phyloP scores from a whole-genome alignment of 1,140 invertebrate genomes.

The Drepana arcuata region DNA sequence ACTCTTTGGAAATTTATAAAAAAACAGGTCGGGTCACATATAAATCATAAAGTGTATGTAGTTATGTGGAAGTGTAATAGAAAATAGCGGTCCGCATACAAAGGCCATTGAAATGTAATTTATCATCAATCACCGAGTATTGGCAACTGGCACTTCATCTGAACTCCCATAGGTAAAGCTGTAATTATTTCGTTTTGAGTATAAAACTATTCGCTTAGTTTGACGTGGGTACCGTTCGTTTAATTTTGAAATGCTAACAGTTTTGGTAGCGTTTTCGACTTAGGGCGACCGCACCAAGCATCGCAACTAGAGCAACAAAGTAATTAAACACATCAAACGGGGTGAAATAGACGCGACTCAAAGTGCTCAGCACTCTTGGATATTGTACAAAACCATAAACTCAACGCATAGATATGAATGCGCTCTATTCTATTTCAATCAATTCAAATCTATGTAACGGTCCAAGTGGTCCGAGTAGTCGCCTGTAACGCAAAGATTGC shows the following conservation, averaged over 20 bases:
- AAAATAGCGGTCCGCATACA: background rate
- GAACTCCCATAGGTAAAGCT: slow-evolving; percentile 10
- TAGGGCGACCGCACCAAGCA: slow-evolving; percentile 59
- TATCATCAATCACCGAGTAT: slow-evolving; percentile 12
- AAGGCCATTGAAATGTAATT: slow-evolving; percentile 7
- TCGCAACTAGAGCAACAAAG: slow-evolving; percentile 67
- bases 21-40: too few relatives aligned
- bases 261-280: slow-evolving; percentile 60
- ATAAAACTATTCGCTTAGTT: slow-evolving; percentile 58
- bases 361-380: too few relatives aligned
- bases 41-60: too few relatives aligned
- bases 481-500: too few relatives aligned
- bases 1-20: background rate
- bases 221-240: slow-evolving; percentile 59
- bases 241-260: slow-evolving; percentile 61
- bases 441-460: too few relatives aligned
- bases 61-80: too few relatives aligned
- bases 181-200: slow-evolving; percentile 54
- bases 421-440: too few relatives aligned
- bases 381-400: too few relatives aligned
- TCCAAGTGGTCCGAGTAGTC: too few relatives aligned
- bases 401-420: too few relatives aligned
- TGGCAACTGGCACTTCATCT: slow-evolving; percentile 9
- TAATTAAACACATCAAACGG: slow-evolving; percentile 71
- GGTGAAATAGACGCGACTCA: slow-evolving; percentile 59